Conservation (phyloP, 2,113 vertebrate species). For the Scytalopus superciliaris region DNA sequence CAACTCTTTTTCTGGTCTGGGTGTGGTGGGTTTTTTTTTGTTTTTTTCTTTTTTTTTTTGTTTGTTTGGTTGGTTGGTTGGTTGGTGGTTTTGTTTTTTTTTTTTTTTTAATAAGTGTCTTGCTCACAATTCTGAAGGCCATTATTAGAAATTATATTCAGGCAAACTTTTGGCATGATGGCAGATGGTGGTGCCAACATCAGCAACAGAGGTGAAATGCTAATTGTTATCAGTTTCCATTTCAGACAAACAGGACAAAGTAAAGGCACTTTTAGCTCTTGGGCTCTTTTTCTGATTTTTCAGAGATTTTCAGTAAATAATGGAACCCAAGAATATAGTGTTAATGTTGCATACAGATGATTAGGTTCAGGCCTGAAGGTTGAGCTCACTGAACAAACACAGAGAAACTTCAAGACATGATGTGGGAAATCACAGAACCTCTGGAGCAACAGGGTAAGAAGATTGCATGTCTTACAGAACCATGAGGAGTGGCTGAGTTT, state of each 20-base stretch:
- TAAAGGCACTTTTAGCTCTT: not conserved
- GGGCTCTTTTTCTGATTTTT: not conserved
- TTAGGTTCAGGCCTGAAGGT: not conserved
- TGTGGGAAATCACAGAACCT: fast-evolving
- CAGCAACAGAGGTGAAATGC: not conserved
- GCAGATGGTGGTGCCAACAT: not conserved
- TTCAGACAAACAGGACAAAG: not conserved
- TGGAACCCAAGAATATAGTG: not conserved
- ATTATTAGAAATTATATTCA: not conserved
- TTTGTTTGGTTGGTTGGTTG: too few relatives aligned
- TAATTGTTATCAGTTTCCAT: not conserved
- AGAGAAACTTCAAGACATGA: not conserved
- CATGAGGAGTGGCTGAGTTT: not conserved
- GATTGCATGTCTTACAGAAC: fast-evolving
- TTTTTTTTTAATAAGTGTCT: not conserved
- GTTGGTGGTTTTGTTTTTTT: not conserved
- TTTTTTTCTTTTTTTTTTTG: not conserved
- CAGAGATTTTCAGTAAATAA: not conserved
- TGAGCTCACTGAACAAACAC: not conserved
- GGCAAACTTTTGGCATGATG: not conserved
- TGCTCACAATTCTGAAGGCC: not conserved
- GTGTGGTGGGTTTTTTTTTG: not conserved
- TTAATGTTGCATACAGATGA: not conserved
- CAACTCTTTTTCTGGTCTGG: not conserved
- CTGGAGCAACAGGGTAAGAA: not conserved